These are phyloP conservation scores for Apamea sordens DNA, from an alignment of 2,888 invertebrate species.

Conservation along the genomic window DNA sequence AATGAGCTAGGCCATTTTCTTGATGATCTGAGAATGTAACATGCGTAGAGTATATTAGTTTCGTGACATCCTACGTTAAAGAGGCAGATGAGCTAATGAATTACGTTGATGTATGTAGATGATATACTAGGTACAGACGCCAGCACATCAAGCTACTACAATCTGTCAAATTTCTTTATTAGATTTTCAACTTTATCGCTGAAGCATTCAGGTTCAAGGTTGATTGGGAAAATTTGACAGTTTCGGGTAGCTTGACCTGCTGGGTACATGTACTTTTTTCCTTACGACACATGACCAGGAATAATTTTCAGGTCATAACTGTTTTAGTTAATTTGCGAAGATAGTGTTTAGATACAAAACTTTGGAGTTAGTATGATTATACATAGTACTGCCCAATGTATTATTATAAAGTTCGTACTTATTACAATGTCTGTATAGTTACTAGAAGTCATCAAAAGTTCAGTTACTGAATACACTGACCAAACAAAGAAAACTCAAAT, in stretches of 20 bases:
- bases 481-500: conserved; percentile 18
- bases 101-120: conserved; percentile 10
- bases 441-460: conserved; percentile 32
- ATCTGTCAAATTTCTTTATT: no score
- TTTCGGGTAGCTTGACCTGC: no score
- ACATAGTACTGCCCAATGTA: background rate
- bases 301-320: background rate
- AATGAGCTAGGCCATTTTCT: conserved; percentile 46
- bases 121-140: background rate
- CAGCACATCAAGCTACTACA: no score
- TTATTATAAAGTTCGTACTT: conserved; percentile 26
- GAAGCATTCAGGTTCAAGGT: no score
- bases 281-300: background rate
- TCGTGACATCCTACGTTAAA: background rate
- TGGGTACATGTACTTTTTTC: background rate
- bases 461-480: conserved; percentile 9
- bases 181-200: no score
- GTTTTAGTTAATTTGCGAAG: background rate
- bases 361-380: background rate
- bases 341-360: background rate
- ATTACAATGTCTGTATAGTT: conserved; percentile 25
- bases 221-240: no score
- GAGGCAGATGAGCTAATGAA: background rate
- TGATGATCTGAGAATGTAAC: conserved; percentile 37
- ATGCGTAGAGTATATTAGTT: conserved; percentile 22